Base-by-base conservation (phyloP, 2,797 vertebrate species). In the Channa striata region DNA sequence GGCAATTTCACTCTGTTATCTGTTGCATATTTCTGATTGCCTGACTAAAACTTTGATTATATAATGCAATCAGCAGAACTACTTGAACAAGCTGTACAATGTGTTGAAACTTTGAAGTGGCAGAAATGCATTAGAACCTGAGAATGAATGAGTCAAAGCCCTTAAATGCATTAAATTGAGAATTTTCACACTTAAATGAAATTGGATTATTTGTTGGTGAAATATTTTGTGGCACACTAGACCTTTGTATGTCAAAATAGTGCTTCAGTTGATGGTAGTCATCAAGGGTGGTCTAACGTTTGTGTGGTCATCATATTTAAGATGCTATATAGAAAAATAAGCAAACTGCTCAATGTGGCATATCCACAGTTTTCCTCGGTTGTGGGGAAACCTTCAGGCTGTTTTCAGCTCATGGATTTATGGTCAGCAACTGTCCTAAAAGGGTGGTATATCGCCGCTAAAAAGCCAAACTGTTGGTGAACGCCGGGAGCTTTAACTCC, bases 1-100 rank as follows among this genome's bases (percentile, higher is more conserved):
- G 68, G 70, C 70, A 1, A 66, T 84, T 77, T 85, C 53, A 68
- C 8, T 65, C 34, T 34, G 39, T 48, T 61, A 74, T 85, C 40
- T 60, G 14, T 75, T 54, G 42, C 14, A 56, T 59, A 48, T 77
- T 77, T 69, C 58, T 87, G 79, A 88, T 86, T 85, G 80, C 71
- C 46, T 62, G 39, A 33, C 58, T 20, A 53, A 82, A 85, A 78
- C 59, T 68, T 74, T 74, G 68, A 83, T 81, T 72, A 68, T 63
- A 47, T 60, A 81, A 86, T 54, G 61, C 66, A 84, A 85, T 85
- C 75, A 87, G 67, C 17, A 17, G 19, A 85, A 68, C 46, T 57
- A 67, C 83, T 78, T 70, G 42, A 78, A 71, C 54, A 70, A 77
- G 25, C 25, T 30, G 4, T 80, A 64, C 48, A 73, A 68, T 83